Evolutionary conservation across 1,140 invertebrate genomes (phyloP).

Genomic region (Myzus persicae): DNA sequence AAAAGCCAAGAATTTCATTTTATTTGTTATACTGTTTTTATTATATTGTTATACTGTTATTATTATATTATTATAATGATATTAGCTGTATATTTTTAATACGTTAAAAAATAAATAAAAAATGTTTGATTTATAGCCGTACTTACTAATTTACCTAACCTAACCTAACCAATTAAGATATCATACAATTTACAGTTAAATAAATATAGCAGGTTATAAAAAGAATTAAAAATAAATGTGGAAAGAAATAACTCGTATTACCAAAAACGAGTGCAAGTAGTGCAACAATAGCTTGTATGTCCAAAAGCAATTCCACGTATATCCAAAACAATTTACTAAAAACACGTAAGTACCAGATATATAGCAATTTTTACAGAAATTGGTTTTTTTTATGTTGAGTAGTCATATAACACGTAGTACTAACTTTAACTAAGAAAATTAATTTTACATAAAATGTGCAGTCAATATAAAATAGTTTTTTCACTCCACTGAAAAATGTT

Average conservation of each 20-base stretch:
- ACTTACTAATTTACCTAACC: too few species aligned
- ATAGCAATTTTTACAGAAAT: background rate
- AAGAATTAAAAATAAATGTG: background rate
- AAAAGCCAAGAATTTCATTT: background rate
- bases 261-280: background rate
- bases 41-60: too few species aligned
- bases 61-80: background rate
- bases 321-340: background rate
- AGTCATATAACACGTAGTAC: background rate
- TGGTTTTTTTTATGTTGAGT: background rate
- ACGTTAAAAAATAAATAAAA: background rate
- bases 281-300: background rate
- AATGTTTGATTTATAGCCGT: background rate
- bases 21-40: too few species aligned
- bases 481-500: background rate
- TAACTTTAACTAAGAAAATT: background rate
- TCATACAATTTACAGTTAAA: conserved; percentile 1
- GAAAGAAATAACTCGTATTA: background rate
- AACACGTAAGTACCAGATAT: background rate
- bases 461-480: background rate
- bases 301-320: background rate
- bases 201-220: background rate
- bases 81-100: background rate
- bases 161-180: background rate
- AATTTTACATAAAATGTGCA: background rate